Percentiles rank a stretch among this genome's conserved stretches.
Conservation (phyloP, 1,140 invertebrate genomes). For the Drosophila sp. region DNA sequence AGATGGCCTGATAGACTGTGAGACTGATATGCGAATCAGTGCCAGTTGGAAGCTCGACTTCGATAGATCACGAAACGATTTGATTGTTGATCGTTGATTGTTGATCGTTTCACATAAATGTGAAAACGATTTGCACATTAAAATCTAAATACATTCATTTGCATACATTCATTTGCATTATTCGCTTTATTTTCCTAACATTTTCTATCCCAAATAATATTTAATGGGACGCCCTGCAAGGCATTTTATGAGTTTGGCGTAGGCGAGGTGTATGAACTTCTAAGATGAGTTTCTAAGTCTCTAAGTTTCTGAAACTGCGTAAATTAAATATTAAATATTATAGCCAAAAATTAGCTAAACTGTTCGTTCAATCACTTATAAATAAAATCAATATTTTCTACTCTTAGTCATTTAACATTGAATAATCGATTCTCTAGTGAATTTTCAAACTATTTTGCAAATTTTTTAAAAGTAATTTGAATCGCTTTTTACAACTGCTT, state of each 20-base stretch:
- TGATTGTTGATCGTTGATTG: too few species aligned
- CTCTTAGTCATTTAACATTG: too few species aligned
- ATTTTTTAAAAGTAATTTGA: too few species aligned
- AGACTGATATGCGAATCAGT: conserved; percentile 1
- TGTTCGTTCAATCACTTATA: too few species aligned
- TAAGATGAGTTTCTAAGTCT: too few species aligned
- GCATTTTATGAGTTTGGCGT: conserved; percentile 58
- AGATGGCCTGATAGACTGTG: background rate
- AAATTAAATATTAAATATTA: background rate
- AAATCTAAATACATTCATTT: conserved; percentile 49
- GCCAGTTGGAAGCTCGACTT: conserved; percentile 16
- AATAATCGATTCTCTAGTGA: too few species aligned
- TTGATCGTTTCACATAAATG: conserved; percentile 59
- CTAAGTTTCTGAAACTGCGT: background rate
- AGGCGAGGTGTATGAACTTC: conserved; percentile 37
- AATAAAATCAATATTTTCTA: too few species aligned
- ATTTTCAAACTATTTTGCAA: too few species aligned
- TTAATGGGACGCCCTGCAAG: conserved; percentile 63
- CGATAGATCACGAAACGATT: conserved; percentile 43
- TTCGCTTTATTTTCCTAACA: conserved; percentile 13
- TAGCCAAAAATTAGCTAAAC: background rate
- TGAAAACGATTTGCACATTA: conserved; percentile 55
- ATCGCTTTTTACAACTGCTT: too few species aligned
- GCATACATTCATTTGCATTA: conserved; percentile 40
- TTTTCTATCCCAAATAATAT: conserved; percentile 28